Base-by-base conservation (phyloP, 2,888 invertebrate genomes). In the Pandemis heparana region DNA sequence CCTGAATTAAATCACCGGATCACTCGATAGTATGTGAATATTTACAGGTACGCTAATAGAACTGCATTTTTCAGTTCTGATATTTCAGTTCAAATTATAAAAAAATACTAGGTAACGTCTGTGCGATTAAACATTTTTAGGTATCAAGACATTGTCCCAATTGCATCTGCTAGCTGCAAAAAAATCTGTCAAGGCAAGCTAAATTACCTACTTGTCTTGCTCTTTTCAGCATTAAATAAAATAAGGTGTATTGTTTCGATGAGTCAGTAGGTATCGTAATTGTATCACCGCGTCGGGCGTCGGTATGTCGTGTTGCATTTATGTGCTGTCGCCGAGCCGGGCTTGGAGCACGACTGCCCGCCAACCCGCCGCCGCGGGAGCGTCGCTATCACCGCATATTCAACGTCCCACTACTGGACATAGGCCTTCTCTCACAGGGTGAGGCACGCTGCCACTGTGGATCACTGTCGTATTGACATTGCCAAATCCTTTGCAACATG, bases 251-350 rank as follows among this genome's bases (percentile, higher is more conserved):
- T 67, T 56, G 46, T 59, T 59, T 68, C 66, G 41, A 53, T 41
- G 66, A 66, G 66, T 66, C 53, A 66, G 66, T 56, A n/a, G 1
- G 14, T 41, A 23, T 56, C 41, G 12, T 41, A 56, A 66, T 39
- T 66, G 65, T 66, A 67, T 67, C 67, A 68, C 59, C 41, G 59
- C 32, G 59, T 68, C 43, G 67, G 59, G 59, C 32, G 59, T 68
- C 43, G 67, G 59, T 60, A 60, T 68, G 67, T n/a, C 39, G 38
- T 23, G 23, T 59, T 46, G 16, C 59, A 38, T 60, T 32, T 68
- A 43, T 43, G 12, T 41, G 56, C 67, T 43, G 67, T n/a, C 46
- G 39, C 38, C n/a, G 41, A 32, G 23, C 23, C 18, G 23, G 41
- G 14, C n/a, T n/a, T 3, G 8, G n/a, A 39, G 60, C 8, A 38